Base-by-base conservation (phyloP, 1,140 invertebrate genomes). In the Drosophila paulistorum region DNA sequence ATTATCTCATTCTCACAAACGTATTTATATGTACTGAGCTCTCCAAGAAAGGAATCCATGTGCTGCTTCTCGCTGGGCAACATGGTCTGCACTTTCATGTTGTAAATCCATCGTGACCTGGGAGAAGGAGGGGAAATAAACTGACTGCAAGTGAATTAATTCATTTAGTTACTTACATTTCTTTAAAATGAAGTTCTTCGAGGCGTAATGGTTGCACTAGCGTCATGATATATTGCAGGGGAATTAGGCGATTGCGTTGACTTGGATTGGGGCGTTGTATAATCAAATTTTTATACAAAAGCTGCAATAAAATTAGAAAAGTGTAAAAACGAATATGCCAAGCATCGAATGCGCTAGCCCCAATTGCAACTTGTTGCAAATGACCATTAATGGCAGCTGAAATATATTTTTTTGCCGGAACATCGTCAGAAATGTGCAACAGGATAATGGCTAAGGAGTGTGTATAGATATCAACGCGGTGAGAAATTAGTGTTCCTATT, bases 21-120 rank as follows among this genome's bases (percentile, higher is more conserved):
- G 37, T 65, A 64, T 63, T 85, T 84, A 26, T 70, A 42, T 5
- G 11, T n/a, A 58, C 81, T 84, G 2, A 80, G 74, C 1, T 77
- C 30, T 11, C 13, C 66, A n/a, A 77, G 58, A 41, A 84, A 84
- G 7, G 3, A 68, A 2, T 80, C 74, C 10, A 84, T 30, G 35
- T 77, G 67, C 4, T 13, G 13, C 2, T 2, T 14, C 42, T 84
- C 81, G 2, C 37, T 42, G 5, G 59, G 7, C 6, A 30, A 37
- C 7, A 51, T 6, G 1, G 33, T 37, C 17, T 55, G 63, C 3
- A 58, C 10, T n/a, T 55, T 65, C 1, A 84, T 14, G 6, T 1
- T 65, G 3, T 30, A 57, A 0, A 84, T 41, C 39, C 63, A 17
- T 6, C 58, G 66, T 20, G 74, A 74, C 3, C 81, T 84, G 5